Conservation (phyloP, 2,113 vertebrate genomes). For the Nymphicus hollandicus region DNA sequence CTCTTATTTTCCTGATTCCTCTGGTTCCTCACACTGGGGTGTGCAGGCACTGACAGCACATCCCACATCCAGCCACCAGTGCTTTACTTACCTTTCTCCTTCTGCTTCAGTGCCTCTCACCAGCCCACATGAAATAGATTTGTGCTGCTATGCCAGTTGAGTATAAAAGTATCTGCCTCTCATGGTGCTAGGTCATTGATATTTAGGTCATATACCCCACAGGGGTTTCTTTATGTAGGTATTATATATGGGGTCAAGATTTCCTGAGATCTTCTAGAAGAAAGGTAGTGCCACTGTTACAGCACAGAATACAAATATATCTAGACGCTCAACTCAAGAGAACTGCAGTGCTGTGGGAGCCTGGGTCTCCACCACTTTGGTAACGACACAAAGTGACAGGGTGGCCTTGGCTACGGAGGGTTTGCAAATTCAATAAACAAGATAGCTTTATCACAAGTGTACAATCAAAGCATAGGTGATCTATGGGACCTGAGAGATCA, state of each 20-base stretch:
- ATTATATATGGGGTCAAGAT: neutral
- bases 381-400: rapidly evolving
- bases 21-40: neutral
- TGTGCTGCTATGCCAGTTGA: neutral
- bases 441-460: neutral
- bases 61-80: neutral
- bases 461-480: neutral
- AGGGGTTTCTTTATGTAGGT: neutral
- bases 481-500: neutral
- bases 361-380: neutral
- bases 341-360: neutral
- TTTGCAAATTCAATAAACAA: neutral
- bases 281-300: neutral
- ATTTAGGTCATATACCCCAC: neutral
- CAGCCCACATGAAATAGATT: neutral
- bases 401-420: neutral
- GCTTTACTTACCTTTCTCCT: neutral
- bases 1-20: neutral
- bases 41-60: neutral
- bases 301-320: neutral
- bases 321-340: neutral
- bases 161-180: neutral
- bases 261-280: neutral
- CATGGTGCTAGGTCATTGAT: neutral
- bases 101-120: neutral